Percentiles rank a stretch among this genome's conserved stretches.
Conservation (phyloP, 2,888 invertebrate species). For the Criorhina ranunculi region DNA sequence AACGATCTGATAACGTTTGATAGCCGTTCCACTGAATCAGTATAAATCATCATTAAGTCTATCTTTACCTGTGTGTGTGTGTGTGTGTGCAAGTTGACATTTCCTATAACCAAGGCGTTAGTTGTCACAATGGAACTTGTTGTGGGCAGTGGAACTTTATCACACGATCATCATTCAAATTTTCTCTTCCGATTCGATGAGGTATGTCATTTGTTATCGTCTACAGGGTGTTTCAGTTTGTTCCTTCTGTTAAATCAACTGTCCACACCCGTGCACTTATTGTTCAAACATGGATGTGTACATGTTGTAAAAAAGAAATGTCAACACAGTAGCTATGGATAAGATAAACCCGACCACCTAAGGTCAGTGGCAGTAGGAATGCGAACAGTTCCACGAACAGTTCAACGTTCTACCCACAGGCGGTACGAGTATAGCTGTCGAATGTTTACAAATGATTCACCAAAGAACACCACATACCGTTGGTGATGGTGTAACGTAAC, state of each 20-base stretch:
- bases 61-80: not conserved
- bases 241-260: too few species aligned
- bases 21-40: conserved; percentile 19
- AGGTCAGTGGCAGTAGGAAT: conserved; percentile 31
- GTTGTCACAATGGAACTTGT: not conserved
- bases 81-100: conserved; percentile 13
- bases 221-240: too few species aligned
- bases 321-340: conserved; percentile 51
- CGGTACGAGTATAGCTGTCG: conserved; percentile 59
- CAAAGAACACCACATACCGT: conserved; percentile 57
- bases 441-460: conserved; percentile 75
- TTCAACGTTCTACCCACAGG: conserved; percentile 63
- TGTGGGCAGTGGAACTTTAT: conserved; percentile 3
- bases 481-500: conserved; percentile 22
- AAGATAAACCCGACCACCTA: conserved; percentile 49
- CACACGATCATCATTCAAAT: not conserved
- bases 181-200: conserved; percentile 9
- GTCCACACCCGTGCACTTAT: not conserved
- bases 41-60: conserved; percentile 26
- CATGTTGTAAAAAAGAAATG: conserved; percentile 4
- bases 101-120: not conserved
- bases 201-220: too few species aligned
- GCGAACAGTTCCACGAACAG: conserved; percentile 45
- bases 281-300: not conserved
- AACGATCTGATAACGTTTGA: conserved; percentile 45